A percentile compares a stretch with the other conserved stretches of the same genome.
phyloP scores from a whole-genome alignment of 2,113 vertebrate species.

The Dasyurus viverrinus region DNA sequence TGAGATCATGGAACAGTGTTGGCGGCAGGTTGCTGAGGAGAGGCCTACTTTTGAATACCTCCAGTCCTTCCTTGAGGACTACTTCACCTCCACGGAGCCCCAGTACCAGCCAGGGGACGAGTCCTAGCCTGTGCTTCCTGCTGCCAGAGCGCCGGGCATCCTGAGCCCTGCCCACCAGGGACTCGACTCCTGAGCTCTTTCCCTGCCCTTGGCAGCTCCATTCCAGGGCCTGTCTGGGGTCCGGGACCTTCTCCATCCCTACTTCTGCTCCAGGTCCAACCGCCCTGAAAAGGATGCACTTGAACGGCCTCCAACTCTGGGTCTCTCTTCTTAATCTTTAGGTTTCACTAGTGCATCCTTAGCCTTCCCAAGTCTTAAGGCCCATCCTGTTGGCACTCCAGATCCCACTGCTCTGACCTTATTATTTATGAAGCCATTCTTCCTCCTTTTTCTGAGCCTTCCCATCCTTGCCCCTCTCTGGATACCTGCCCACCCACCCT shows the following conservation, averaged over 20 bases:
- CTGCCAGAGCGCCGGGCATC: constrained; percentile 15
- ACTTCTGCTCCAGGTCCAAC: constrained; percentile 11
- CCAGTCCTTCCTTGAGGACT: constrained; percentile 98
- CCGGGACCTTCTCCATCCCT: neutral
- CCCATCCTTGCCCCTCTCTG: neutral
- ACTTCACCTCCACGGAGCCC: constrained; percentile 97
- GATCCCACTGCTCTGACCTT: constrained; percentile 30
- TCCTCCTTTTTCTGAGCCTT: neutral
- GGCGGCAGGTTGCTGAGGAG: constrained; percentile 94
- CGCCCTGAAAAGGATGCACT: neutral
- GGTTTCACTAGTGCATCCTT: constrained; percentile 4
- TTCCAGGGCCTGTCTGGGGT: neutral
- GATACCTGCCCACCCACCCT: neutral
- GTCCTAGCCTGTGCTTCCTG: constrained; percentile 35
- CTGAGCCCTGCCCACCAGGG: constrained; percentile 10
- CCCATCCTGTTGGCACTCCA: neutral
- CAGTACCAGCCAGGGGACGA: constrained; percentile 98
- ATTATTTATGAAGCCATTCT: constrained; percentile 69
- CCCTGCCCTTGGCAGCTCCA: neutral
- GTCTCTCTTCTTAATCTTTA: neutral
- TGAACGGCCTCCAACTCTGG: neutral
- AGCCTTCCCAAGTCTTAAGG: neutral
- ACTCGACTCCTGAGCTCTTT: neutral
- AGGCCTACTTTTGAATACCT: constrained; percentile 98
- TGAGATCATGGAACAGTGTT: constrained; percentile 96